These are phyloP conservation scores for Atta texana DNA, from an alignment of 1,140 invertebrate genomes.

Conservation along the genomic window DNA sequence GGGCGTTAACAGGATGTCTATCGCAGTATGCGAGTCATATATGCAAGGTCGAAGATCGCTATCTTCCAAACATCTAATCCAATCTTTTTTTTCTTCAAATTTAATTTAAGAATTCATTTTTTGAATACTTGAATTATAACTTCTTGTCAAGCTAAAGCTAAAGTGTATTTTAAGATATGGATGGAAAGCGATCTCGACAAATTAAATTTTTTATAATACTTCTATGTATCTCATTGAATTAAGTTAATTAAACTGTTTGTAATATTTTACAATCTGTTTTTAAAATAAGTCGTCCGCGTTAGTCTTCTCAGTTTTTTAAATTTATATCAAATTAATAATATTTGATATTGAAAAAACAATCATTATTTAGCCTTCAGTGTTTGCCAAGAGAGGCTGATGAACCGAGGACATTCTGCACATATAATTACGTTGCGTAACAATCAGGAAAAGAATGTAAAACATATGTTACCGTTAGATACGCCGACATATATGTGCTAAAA, in stretches of 20 bases:
- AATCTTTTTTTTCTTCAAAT: not conserved
- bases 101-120: not conserved
- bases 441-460: conserved; percentile 5
- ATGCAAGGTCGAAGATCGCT: not conserved
- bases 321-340: not conserved
- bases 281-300: not conserved
- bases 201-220: not conserved
- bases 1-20: not conserved
- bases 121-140: not conserved
- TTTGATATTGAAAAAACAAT: not conserved
- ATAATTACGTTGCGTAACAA: conserved; percentile 17
- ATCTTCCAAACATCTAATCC: not conserved
- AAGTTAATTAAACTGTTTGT: not conserved
- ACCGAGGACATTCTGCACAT: not conserved
- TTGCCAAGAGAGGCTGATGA: conserved; percentile 9
- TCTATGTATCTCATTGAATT: not conserved
- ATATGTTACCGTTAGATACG: not conserved
- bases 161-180: not conserved
- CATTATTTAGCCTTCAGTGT: not conserved
- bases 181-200: not conserved
- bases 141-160: not conserved
- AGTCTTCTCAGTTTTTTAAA: not conserved
- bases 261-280: not conserved
- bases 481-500: not conserved
- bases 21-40: not conserved